A percentile compares a stretch with the other conserved stretches of the same genome.
Conservation (phyloP, 2,113 vertebrate genomes). For the Cepphus grylle region DNA sequence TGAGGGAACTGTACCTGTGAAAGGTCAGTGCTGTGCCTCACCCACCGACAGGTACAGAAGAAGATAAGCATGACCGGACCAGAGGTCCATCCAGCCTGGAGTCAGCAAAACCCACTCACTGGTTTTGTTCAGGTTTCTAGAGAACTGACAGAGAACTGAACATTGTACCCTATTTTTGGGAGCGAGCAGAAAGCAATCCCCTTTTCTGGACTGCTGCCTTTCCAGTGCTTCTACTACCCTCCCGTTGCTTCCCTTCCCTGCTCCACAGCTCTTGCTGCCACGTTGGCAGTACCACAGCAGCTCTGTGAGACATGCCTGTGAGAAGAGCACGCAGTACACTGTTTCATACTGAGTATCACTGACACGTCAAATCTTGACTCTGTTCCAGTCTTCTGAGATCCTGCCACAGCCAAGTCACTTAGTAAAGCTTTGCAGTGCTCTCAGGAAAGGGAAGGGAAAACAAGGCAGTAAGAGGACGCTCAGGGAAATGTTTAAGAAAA, state of each 20-base stretch:
- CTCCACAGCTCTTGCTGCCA: neutral
- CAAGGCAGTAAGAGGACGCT: neutral
- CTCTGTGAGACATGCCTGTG: fast-evolving
- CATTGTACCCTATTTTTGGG: neutral
- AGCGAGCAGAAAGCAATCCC: neutral
- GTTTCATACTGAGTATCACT: neutral
- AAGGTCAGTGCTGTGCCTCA: neutral
- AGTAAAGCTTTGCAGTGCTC: neutral
- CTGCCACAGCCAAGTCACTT: neutral
- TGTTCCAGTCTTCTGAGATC: neutral
- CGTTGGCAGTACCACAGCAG: fast-evolving
- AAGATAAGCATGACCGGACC: neutral
- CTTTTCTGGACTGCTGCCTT: neutral
- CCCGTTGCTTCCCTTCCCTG: neutral
- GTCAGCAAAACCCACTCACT: neutral
- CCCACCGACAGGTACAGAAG: neutral
- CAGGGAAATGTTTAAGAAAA: neutral
- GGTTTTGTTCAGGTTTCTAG: neutral
- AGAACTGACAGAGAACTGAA: neutral
- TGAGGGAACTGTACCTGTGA: neutral
- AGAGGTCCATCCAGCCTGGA: neutral
- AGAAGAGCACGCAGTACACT: neutral
- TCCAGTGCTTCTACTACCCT: neutral
- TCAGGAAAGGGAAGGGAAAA: neutral
- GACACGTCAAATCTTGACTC: neutral